phyloP scores from a whole-genome alignment of 2,113 vertebrate genomes.

The Naja naja region DNA sequence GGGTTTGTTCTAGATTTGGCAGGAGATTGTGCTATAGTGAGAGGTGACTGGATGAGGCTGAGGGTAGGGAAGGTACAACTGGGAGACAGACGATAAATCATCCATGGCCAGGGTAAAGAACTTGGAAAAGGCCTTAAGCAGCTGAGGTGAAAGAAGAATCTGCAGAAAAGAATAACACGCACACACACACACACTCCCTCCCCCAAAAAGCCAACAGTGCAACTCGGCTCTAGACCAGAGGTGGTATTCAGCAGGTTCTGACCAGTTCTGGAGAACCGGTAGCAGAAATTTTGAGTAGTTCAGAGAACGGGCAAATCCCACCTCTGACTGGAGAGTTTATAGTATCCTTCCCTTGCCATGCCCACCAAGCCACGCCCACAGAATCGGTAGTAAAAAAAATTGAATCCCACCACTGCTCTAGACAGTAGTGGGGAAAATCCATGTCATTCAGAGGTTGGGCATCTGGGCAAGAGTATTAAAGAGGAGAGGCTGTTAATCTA shows the following conservation, averaged over 20 bases:
- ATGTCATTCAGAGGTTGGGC: too few species aligned
- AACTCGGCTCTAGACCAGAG: neutral
- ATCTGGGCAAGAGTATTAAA: neutral
- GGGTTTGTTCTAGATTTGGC: neutral
- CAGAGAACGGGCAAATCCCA: too few species aligned
- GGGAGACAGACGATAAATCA: neutral
- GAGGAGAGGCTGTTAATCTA: neutral
- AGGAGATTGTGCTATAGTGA: neutral
- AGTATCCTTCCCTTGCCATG: too few species aligned
- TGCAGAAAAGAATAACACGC: neutral
- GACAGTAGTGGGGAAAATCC: neutral
- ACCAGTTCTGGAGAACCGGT: too few species aligned
- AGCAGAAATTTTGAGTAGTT: too few species aligned
- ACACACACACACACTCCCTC: neutral
- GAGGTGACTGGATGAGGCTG: neutral
- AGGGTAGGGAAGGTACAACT: neutral
- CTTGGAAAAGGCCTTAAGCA: neutral
- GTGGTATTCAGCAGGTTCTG: too few species aligned
- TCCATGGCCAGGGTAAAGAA: neutral
- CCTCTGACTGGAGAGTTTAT: too few species aligned
- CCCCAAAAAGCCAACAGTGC: neutral
- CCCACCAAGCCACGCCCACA: too few species aligned
- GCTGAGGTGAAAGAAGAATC: neutral
- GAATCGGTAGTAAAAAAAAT: too few species aligned
- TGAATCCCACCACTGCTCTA: too few species aligned